A percentile compares a stretch with the other conserved stretches of the same genome.
These are phyloP conservation scores for Notiomystis cincta DNA, from an alignment of 2,113 vertebrate genomes.

Conservation along the genomic window DNA sequence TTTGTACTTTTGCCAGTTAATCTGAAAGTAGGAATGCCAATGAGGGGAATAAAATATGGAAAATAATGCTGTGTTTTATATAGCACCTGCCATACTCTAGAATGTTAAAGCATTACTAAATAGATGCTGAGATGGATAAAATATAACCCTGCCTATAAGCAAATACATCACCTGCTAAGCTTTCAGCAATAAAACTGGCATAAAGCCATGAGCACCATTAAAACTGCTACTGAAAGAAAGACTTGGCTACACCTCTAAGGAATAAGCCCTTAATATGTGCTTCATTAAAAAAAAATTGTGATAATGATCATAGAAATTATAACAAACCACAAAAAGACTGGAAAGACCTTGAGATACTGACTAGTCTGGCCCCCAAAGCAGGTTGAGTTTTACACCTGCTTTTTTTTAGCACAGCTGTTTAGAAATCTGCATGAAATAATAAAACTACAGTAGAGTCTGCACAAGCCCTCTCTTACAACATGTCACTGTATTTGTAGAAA, in stretches of 20 bases:
- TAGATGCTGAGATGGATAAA: conserved; percentile 27
- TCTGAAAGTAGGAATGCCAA: background rate
- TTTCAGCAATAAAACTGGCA: background rate
- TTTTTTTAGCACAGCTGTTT: background rate
- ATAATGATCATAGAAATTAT: background rate
- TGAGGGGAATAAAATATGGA: conserved; percentile 15
- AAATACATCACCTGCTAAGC: conserved; percentile 15
- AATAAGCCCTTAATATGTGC: background rate
- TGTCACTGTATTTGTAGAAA: background rate
- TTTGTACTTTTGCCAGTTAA: conserved; percentile 32
- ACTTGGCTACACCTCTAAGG: background rate
- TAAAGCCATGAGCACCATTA: background rate
- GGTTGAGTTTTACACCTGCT: background rate
- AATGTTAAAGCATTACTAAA: conserved; percentile 11
- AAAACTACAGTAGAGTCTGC: background rate
- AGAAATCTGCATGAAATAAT: background rate
- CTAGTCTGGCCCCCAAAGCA: background rate
- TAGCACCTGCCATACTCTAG: conserved; percentile 8
- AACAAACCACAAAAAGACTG: background rate
- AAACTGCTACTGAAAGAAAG: background rate
- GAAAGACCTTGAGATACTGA: background rate
- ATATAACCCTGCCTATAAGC: conserved; percentile 4
- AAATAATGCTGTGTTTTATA: conserved; percentile 46
- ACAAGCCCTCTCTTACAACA: background rate
- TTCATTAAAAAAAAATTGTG: background rate